Base-by-base conservation (phyloP, 2,888 invertebrate species). In the Mycogona germanica region DNA sequence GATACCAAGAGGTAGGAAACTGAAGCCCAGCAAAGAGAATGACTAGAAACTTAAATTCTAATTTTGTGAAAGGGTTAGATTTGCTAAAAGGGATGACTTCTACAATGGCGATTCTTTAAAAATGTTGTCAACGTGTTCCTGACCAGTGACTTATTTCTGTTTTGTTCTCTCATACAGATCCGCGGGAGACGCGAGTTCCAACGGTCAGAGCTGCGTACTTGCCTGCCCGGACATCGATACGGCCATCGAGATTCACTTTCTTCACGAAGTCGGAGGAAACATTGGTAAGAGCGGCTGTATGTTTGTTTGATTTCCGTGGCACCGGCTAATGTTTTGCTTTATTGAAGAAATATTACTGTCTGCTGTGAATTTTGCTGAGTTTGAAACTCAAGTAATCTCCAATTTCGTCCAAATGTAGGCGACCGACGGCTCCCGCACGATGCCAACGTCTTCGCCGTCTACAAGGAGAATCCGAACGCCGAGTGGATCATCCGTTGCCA, bases 261-360 rank as follows among this genome's bases (percentile, higher is more conserved):
- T 55, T 21, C 53, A 48, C 35, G 55, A 55, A 53, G 44, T 55
- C 29, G 55, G 55, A 30, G 55, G 55, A 14, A 55, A 55, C 26
- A 53, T 55, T 30, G 55, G 55, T 52, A 53, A 41, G 42, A 47
- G 26, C 7, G n/a, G n/a, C n/a, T n/a, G 28, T 51, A 6, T 48
- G 32, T 35, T 35, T 35, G n/a, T 35, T 35, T 35, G 12, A 35
- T 35, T 35, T 35, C n/a, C 12, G 12, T 35, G 35, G 12, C n/a
- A 12, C 12, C 35, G 35, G 35, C n/a, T 35, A n/a, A 35, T 35
- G 35, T 12, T 35, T 35, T 12, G 35, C 35, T 35, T 35, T 35
- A 12, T 35, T 35, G n/a, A 35, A 12, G 35, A 35, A 35, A 35
- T 35, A 35, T 35, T 35, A 35, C n/a, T n/a, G n/a, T n/a, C n/a